Evolutionary conservation across 2,113 vertebrate species (phyloP), one percentile per base, ranked within the genome.

Genomic region (Chionomys nivalis): DNA sequence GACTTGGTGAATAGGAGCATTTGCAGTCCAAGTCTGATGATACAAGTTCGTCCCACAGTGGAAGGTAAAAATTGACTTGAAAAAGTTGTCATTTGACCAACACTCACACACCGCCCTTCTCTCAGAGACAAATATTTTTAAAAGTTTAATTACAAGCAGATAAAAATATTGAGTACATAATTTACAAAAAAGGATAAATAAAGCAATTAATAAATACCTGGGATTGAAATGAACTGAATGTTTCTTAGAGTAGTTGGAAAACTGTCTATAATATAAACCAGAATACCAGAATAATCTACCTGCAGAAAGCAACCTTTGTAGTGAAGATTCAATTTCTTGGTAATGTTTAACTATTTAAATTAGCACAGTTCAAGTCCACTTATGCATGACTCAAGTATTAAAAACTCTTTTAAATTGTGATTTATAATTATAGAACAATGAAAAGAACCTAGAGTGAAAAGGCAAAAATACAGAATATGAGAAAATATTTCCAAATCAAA

Each of bases 161-260:
- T 66, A 89, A 94, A 96, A 61, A 44, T 86, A 93, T 4, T 61
- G 55, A 82, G 52, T 39, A 82, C 4, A 47, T 63, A 39, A 77
- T 42, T 96, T 91, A 52, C 85, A 93, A 91, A 94, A 52, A 91
- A 87, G 42, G 66, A 63, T 42, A 88, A 93, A 88, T 83, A 95
- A 77, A 93, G 42, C 52, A 93, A 81, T 78, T 94, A 91, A 91
- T 87, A 91, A 87, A 79, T 24, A 89, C 16, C 2, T 77, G 42
- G 8, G 14, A 1, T 52, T 49, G 23, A 90, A 81, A 94, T 90
- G 83, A 76, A 94, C 17, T 63, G 83, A 91, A 85, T 95, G 44
- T 86, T 44, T 93, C 28, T 90, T 16, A 89, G 4, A 6, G 21
- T 49, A 81, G 28, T 94, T 65, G 81, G 75, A 78, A 92, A 95